A percentile compares a stretch with the other conserved stretches of the same genome.
Evolutionary conservation across 2,113 vertebrate genomes (phyloP).

Genomic region (Bettongia penicillata): DNA sequence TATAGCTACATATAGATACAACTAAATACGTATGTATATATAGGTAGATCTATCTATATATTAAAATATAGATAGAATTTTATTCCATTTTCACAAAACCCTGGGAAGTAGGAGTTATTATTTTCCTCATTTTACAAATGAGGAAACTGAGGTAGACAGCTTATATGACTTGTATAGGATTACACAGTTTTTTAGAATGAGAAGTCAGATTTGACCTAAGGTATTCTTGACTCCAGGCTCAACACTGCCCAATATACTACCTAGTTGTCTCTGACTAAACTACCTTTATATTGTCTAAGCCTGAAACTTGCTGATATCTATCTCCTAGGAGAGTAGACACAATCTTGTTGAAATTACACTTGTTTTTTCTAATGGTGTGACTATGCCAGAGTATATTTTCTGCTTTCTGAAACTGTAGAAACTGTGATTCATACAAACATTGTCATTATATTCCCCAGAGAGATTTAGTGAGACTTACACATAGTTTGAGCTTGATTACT

Average conservation of each 20-base stretch:
- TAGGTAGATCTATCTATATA: no score
- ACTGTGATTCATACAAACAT: accelerated
- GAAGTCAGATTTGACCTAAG: not conserved
- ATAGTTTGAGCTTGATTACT: not conserved
- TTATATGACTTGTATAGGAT: not conserved
- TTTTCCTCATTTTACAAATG: not conserved
- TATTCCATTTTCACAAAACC: not conserved
- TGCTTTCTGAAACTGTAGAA: not conserved
- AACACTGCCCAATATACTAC: not conserved
- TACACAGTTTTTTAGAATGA: not conserved
- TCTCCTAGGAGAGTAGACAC: not conserved
- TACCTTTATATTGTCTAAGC: not conserved
- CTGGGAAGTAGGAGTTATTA: not conserved
- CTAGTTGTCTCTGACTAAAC: not conserved
- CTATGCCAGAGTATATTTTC: not conserved
- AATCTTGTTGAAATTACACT: not conserved
- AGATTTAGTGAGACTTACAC: not conserved
- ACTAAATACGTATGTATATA: no score
- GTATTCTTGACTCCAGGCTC: not conserved
- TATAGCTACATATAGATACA: no score
- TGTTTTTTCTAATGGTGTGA: not conserved
- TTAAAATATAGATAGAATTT: not conserved
- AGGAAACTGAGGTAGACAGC: not conserved
- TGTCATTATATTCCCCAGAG: not conserved
- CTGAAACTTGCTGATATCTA: not conserved